Conservation (phyloP, 2,888 invertebrate genomes). For the Diplazon laetatorius region DNA sequence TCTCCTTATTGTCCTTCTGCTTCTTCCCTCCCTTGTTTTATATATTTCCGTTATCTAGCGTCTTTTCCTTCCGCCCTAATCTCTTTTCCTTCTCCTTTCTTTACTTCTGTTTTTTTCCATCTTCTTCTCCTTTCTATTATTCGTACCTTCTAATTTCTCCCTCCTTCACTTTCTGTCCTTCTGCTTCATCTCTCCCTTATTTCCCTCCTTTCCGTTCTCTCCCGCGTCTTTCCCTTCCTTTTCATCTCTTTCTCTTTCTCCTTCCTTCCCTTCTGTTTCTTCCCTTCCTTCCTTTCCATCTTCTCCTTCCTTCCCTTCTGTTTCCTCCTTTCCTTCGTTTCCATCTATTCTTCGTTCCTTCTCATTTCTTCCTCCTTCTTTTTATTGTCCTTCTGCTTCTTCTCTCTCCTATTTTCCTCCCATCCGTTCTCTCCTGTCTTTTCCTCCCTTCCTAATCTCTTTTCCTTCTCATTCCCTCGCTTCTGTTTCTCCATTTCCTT, state of each 20-base stretch:
- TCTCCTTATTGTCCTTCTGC: background rate
- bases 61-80: background rate
- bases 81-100: slow-evolving; percentile 46
- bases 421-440: slow-evolving; percentile 25
- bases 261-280: slow-evolving; percentile 31
- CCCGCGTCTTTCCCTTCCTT: too few species aligned
- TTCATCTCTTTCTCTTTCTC: slow-evolving; percentile 45
- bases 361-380: too few species aligned
- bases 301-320: background rate
- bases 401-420: slow-evolving; percentile 49
- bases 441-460: too few species aligned
- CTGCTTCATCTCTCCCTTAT: background rate
- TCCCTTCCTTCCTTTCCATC: slow-evolving; percentile 1
- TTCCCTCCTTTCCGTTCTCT: background rate
- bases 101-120: slow-evolving; percentile 30
- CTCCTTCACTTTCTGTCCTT: background rate
- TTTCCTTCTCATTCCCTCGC: too few species aligned
- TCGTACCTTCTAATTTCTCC: too few species aligned
- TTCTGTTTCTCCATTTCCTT: background rate
- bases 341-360: background rate
- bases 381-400: slow-evolving; percentile 12
- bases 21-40: background rate
- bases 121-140: slow-evolving; percentile 1
- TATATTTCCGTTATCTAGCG: too few species aligned
- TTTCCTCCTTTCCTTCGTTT: background rate